Percentiles rank a stretch among this genome's conserved stretches.
These are phyloP conservation scores for Champsocephalus gunnari DNA, from an alignment of 2,797 vertebrate species.

Conservation along the genomic window DNA sequence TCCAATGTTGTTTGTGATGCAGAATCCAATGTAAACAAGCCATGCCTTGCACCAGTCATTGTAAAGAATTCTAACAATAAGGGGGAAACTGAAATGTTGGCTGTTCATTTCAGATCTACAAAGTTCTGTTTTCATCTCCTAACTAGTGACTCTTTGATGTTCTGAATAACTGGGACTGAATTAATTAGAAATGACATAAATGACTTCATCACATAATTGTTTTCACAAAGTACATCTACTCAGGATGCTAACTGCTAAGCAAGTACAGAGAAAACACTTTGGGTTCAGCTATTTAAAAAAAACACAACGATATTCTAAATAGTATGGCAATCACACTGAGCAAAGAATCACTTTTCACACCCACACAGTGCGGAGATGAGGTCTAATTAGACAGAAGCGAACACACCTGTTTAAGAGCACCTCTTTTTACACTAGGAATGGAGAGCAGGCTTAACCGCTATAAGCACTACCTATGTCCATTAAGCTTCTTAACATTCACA, in stretches of 20 bases:
- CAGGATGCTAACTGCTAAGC: background rate
- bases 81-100: background rate
- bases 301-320: background rate
- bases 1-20: too few relatives aligned
- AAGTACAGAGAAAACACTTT: background rate
- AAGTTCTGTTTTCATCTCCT: background rate
- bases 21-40: too few relatives aligned
- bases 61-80: background rate
- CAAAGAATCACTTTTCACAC: background rate
- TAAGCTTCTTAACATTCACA: too few relatives aligned
- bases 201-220: background rate
- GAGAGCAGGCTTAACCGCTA: too few relatives aligned
- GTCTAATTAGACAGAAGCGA: background rate
- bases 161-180: background rate
- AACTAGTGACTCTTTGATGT: conserved; percentile 10
- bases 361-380: background rate
- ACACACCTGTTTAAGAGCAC: background rate
- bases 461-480: too few relatives aligned
- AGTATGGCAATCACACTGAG: background rate
- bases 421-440: too few relatives aligned
- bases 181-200: conserved; percentile 19
- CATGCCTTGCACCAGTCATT: too few relatives aligned
- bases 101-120: background rate
- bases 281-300: background rate
- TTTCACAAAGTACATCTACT: background rate